Conservation (phyloP, 2,888 invertebrate species). For the Eilema caniola region DNA sequence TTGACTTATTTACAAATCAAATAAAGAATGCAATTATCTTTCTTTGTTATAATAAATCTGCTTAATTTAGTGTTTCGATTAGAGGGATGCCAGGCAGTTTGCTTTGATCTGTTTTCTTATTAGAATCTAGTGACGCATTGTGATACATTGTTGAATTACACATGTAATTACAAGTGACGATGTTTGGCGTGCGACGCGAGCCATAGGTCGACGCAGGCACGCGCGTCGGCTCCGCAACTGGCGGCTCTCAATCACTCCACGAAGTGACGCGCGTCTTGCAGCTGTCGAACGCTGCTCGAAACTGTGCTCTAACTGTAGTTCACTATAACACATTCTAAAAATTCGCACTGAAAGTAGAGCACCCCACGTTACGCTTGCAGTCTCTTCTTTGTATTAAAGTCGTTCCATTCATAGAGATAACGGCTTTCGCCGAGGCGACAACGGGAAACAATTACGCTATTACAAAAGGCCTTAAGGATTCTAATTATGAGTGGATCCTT, state of each 20-base stretch:
- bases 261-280: slow-evolving; percentile 55
- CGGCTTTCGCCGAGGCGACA: slow-evolving; percentile 74
- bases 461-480: slow-evolving; percentile 81
- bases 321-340: slow-evolving; percentile 63
- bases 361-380: slow-evolving; percentile 63
- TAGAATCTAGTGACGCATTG: slow-evolving; percentile 52
- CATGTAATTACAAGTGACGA: slow-evolving; percentile 77
- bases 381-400: slow-evolving; percentile 74
- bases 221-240: slow-evolving; percentile 67
- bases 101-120: slow-evolving; percentile 49
- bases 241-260: slow-evolving; percentile 75
- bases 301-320: slow-evolving; percentile 57
- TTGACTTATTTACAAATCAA: slow-evolving; percentile 52
- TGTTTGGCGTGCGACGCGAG: slow-evolving; percentile 75
- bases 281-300: slow-evolving; percentile 45
- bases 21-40: slow-evolving; percentile 44
- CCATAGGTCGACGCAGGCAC: slow-evolving; percentile 71
- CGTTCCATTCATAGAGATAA: slow-evolving; percentile 78
- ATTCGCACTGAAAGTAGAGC: slow-evolving; percentile 59
- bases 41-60: slow-evolving; percentile 59
- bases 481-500: slow-evolving; percentile 80
- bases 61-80: slow-evolving; percentile 54
- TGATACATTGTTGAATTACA: slow-evolving; percentile 75
- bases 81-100: slow-evolving; percentile 41
- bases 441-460: slow-evolving; percentile 81